Evolutionary conservation across 2,113 vertebrate species (phyloP).

Genomic region (Ahaetulla prasina): DNA sequence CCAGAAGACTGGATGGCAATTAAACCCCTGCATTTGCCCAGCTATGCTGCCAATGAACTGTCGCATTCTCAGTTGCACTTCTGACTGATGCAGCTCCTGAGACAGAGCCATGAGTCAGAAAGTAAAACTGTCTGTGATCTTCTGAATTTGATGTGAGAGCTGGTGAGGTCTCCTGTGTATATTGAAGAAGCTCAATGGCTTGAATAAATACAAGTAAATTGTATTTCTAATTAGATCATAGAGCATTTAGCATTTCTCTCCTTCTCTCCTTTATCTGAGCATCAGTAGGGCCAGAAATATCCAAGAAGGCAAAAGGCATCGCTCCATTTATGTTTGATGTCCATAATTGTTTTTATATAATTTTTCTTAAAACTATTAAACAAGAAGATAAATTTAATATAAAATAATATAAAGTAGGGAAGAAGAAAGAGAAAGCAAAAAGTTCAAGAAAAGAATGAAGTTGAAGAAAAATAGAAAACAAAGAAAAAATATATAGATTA

Average conservation of each 20-base stretch:
- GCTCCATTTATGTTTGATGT: slow-evolving; percentile 7
- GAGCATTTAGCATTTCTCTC: slow-evolving; percentile 1
- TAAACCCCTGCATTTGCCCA: slow-evolving; percentile 24
- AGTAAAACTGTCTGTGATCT: slow-evolving; percentile 24
- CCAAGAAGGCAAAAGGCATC: slow-evolving; percentile 7
- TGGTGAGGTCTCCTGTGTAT: slow-evolving; percentile 16
- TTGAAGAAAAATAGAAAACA: background rate
- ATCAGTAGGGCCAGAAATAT: background rate
- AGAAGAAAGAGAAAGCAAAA: background rate
- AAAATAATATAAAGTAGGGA: background rate
- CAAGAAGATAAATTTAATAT: background rate
- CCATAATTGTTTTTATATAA: background rate
- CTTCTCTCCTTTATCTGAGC: slow-evolving; percentile 10
- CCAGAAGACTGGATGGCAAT: slow-evolving; percentile 16
- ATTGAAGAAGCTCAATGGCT: slow-evolving; percentile 13
- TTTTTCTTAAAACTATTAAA: background rate
- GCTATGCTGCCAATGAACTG: slow-evolving; percentile 22
- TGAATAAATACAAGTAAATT: slow-evolving; percentile 21
- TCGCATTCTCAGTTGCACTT: slow-evolving; percentile 27
- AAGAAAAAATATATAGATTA: background rate
- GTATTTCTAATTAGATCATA: slow-evolving; percentile 25
- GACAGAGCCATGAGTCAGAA: slow-evolving; percentile 26
- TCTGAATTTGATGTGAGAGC: slow-evolving; percentile 25
- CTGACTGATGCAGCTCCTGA: slow-evolving; percentile 19
- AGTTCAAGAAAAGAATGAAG: background rate